A percentile compares a stretch with the other conserved stretches of the same genome.
Conservation (phyloP, 2,888 invertebrate genomes). For the Netelia melanura region DNA sequence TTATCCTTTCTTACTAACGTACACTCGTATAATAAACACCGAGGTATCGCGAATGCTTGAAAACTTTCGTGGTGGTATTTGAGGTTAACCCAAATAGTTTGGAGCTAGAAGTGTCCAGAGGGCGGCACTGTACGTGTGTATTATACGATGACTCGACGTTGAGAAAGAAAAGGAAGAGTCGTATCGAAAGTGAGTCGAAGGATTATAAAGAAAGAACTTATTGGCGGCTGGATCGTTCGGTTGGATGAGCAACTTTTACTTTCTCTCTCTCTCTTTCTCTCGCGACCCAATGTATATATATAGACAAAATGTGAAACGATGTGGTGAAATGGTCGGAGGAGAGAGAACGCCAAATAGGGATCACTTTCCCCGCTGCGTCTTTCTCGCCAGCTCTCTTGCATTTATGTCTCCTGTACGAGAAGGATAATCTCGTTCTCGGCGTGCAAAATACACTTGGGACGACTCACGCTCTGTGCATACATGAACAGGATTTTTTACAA, state of each 20-base stretch:
- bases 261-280: constrained; percentile 75
- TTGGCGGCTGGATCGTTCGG: constrained; percentile 28
- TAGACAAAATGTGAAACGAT: not conserved
- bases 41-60: not conserved
- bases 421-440: not conserved
- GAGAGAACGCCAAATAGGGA: constrained; percentile 53
- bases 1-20: not conserved
- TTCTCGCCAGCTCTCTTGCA: not conserved
- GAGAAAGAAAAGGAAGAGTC: constrained; percentile 29
- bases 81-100: not conserved
- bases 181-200: constrained; percentile 46
- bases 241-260: constrained; percentile 78
- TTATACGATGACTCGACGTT: not conserved
- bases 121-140: not conserved
- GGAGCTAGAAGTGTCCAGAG: not conserved
- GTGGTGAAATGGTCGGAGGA: constrained; percentile 32
- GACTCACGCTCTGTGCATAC: not conserved
- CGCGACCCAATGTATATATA: constrained; percentile 29
- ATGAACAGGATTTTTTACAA: not conserved
- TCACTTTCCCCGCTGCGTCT: constrained; percentile 63
- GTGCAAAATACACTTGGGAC: not conserved
- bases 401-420: not conserved
- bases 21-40: not conserved
- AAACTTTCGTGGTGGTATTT: not conserved
- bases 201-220: constrained; percentile 43